Evolutionary conservation across 2,797 vertebrate genomes (phyloP), one percentile per base, ranked within the genome.

Genomic region (Silurus lanzhouensis): DNA sequence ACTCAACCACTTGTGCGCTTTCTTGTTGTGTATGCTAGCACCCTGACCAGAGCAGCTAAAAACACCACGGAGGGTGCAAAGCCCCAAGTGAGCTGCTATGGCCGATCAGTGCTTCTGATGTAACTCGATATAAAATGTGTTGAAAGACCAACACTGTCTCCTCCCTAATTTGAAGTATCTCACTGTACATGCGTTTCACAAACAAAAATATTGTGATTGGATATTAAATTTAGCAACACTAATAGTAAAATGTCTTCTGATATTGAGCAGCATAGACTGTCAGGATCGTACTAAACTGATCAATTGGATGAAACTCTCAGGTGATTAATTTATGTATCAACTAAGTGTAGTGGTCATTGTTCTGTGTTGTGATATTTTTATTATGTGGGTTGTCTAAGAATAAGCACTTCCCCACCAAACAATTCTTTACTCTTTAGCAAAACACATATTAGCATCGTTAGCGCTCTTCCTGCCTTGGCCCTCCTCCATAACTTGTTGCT

Each of bases 261-360:
- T 95, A 57, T 87, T 95, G 74, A 85, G 72, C 46, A 87, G 82
- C 72, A 92, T 93, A 44, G 82, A 89, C 5, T 90, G 88, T 46
- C 4, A 75, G 0, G 89, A 94, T 6, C 82, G 93, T 5, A 86
- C 89, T 0, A 91, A 84, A 67, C 78, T 95, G n/a, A 80, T 95
- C 58, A 83, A 90, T 44, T 96, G 95, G 94, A 87, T 95, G 86
- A 90, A 90, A 82, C 88, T 83, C 85, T 91, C 93, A 84, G 95
- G 95, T 95, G 85, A 86, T 70, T 74, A 0, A 66, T 12, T 17
- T 38, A 19, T 77, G 17, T 25, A 7, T 9, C 52, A 83, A 0
- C 6, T 79, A 27, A 10, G 48, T 52, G 6, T 10, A 7, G 10
- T 52, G 48, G 48, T 52, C 10, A 7, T 52, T 7, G 6, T 52